A percentile compares a stretch with the other conserved stretches of the same genome.
Evolutionary conservation across 2,888 invertebrate species (phyloP).

Genomic region (Pasiphila rectangulata): DNA sequence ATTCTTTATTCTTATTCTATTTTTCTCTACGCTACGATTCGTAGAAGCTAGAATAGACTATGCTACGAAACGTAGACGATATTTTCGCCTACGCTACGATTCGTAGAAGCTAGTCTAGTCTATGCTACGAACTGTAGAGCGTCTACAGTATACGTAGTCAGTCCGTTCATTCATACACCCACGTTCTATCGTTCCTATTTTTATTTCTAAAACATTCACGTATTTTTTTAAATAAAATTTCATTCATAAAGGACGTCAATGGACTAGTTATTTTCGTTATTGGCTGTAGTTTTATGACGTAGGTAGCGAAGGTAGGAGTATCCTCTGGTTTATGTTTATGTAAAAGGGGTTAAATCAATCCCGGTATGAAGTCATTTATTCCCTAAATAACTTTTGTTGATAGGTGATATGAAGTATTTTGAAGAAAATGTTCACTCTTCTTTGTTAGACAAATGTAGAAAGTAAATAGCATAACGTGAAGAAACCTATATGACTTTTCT

Average conservation of each 20-base stretch:
- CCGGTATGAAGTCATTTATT: too few species aligned
- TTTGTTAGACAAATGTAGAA: too few species aligned
- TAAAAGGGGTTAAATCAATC: too few species aligned
- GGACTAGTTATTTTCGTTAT: constrained; percentile 6
- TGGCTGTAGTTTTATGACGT: not conserved
- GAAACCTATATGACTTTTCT: too few species aligned
- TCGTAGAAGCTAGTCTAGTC: constrained; percentile 20
- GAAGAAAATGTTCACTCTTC: too few species aligned
- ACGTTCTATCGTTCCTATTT: constrained; percentile 11
- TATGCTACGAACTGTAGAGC: constrained; percentile 47
- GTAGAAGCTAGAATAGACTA: not conserved
- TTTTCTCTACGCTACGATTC: not conserved
- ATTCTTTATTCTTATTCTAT: too few species aligned
- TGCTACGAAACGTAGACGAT: not conserved
- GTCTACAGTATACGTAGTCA: constrained; percentile 49
- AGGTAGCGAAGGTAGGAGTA: too few species aligned
- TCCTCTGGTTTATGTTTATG: too few species aligned
- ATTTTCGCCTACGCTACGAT: constrained; percentile 3
- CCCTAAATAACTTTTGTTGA: too few species aligned
- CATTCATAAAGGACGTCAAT: constrained; percentile 18
- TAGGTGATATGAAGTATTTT: too few species aligned
- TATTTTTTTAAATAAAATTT: constrained; percentile 7
- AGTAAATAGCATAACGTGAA: too few species aligned
- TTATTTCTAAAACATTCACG: constrained; percentile 4
- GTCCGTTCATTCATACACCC: constrained; percentile 37